A percentile compares a stretch with the other conserved stretches of the same genome.
Evolutionary conservation across 1,140 invertebrate species (phyloP).

Genomic region (Pseudomyrmex flavicornis): DNA sequence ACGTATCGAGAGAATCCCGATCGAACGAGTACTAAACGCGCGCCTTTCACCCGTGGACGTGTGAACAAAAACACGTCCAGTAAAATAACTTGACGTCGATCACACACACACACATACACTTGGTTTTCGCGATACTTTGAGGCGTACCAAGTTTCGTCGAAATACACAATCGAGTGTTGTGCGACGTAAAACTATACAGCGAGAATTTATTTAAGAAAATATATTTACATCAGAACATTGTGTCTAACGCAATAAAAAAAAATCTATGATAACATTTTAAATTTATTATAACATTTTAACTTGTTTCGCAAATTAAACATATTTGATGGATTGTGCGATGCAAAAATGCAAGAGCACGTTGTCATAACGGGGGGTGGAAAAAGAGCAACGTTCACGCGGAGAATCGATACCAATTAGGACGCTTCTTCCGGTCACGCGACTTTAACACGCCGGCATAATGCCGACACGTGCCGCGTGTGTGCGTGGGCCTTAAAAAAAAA

Average conservation of each 20-base stretch:
- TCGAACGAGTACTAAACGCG: conserved; percentile 66
- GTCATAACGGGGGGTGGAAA: neutral
- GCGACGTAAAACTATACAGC: too few species aligned
- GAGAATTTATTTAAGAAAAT: neutral
- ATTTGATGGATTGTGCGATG: neutral
- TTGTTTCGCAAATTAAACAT: neutral
- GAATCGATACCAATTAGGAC: conserved; percentile 86
- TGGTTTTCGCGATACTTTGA: neutral
- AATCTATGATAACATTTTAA: neutral
- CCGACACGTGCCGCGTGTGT: conserved; percentile 79
- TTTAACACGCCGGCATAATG: conserved; percentile 76
- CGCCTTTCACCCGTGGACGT: conserved; percentile 25
- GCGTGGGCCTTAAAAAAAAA: conserved; percentile 73
- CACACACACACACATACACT: neutral
- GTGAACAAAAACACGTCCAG: conserved; percentile 31
- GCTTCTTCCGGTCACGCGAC: conserved; percentile 85
- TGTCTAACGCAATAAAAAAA: neutral
- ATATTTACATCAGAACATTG: neutral
- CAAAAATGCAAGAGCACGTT: conserved; percentile 13
- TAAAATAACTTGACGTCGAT: conserved; percentile 40
- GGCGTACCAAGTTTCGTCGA: too few species aligned
- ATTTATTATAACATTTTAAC: neutral
- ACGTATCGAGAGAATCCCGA: conserved; percentile 68
- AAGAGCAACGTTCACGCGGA: conserved; percentile 57
- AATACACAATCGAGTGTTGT: too few species aligned